phyloP scores from a whole-genome alignment of 1,140 invertebrate species.

The Drosophila melanogaster region Release_6_plus_ISO1_MT NT_033779.5:8169501-8170000 shows the following conservation, averaged over 20 bases:
- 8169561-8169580: constrained; percentile 8
- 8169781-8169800: constrained; percentile 46
- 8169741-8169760: constrained; percentile 18
- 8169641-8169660: not conserved
- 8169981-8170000: constrained; percentile 17
- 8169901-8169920: constrained; percentile 48
- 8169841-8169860: constrained; percentile 43
- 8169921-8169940: constrained; percentile 35
- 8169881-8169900: constrained; percentile 52
- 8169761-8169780: constrained; percentile 26
- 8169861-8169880: constrained; percentile 31
- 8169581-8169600: constrained; percentile 38
- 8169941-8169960: not conserved
- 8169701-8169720: constrained; percentile 50
- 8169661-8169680: not conserved
- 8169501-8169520: constrained; percentile 16
- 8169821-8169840: constrained; percentile 4
- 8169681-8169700: constrained; percentile 18
- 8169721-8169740: constrained; percentile 33
- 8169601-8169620: constrained; percentile 19
- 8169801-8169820: constrained; percentile 17
- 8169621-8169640: constrained; percentile 33
- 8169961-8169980: constrained; percentile 2
- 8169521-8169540: constrained; percentile 22
- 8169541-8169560: constrained; percentile 4